Percentiles rank a stretch among this genome's conserved stretches.
phyloP scores from a whole-genome alignment of 2,888 invertebrate species.

The Lissonota sp. region DNA sequence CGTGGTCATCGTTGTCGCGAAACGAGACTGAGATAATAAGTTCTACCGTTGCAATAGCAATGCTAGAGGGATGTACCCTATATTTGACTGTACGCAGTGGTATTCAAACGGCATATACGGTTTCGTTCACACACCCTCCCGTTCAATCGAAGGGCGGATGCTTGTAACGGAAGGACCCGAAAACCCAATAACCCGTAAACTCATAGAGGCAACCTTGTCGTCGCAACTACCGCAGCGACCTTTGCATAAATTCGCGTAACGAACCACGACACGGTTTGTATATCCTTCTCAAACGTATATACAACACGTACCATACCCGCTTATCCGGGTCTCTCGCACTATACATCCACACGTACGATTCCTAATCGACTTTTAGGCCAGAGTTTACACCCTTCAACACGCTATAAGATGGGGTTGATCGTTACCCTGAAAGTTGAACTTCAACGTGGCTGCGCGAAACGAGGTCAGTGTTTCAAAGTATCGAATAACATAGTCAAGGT shows the following conservation, averaged over 20 bases:
- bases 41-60: conserved; percentile 13
- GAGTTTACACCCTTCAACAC: conserved; percentile 19
- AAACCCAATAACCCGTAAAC: conserved; percentile 67
- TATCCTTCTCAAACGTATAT: conserved; percentile 37
- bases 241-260: conserved; percentile 60
- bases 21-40: background rate
- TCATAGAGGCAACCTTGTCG: conserved; percentile 31
- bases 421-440: conserved; percentile 20
- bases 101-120: conserved; percentile 29
- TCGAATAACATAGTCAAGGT: conserved; percentile 34
- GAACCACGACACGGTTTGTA: conserved; percentile 58
- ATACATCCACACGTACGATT: conserved; percentile 4
- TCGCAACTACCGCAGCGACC: conserved; percentile 41
- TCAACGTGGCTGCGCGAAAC: conserved; percentile 46
- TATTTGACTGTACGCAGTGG: background rate
- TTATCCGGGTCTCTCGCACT: background rate
- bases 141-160: conserved; percentile 50
- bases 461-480: conserved; percentile 49
- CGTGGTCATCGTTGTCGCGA: background rate
- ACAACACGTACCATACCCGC: conserved; percentile 24
- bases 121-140: conserved; percentile 16
- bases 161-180: conserved; percentile 55
- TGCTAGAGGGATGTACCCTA: conserved; percentile 1
- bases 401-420: background rate
- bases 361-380: conserved; percentile 52